These are phyloP conservation scores for Ochropleura leucogaster DNA, from an alignment of 2,888 invertebrate species.

Conservation along the genomic window DNA sequence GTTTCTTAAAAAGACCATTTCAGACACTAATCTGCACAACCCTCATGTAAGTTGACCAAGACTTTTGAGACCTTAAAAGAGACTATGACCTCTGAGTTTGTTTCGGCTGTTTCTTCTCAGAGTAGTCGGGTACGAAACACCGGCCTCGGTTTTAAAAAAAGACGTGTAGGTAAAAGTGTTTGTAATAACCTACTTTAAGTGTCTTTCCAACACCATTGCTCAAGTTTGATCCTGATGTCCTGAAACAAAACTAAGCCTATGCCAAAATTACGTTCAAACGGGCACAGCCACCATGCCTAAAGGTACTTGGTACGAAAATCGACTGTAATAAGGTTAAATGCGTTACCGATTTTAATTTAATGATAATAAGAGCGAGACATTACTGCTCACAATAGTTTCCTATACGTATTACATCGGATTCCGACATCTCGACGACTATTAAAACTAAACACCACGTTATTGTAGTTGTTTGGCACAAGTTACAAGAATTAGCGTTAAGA, in stretches of 20 bases:
- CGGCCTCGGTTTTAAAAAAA: no score
- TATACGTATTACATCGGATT: constrained; percentile 79
- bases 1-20: no score
- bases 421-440: constrained; percentile 83
- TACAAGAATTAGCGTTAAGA: constrained; percentile 9
- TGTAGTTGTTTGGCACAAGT: constrained; percentile 66
- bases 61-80: no score
- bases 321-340: constrained; percentile 32
- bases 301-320: constrained; percentile 12
- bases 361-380: constrained; percentile 67
- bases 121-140: no score
- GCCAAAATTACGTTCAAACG: not conserved
- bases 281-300: not conserved
- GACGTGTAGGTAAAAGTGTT: no score
- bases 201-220: no score
- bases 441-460: constrained; percentile 83
- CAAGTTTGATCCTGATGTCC: not conserved
- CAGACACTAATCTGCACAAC: no score
- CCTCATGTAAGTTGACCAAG: no score
- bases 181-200: no score
- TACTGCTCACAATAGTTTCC: constrained; percentile 62
- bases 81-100: no score
- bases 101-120: no score
- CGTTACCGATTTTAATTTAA: constrained; percentile 65
- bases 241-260: not conserved